Conservation (phyloP, 2,888 invertebrate genomes). For the Spatulosminthurus flaviceps region DNA sequence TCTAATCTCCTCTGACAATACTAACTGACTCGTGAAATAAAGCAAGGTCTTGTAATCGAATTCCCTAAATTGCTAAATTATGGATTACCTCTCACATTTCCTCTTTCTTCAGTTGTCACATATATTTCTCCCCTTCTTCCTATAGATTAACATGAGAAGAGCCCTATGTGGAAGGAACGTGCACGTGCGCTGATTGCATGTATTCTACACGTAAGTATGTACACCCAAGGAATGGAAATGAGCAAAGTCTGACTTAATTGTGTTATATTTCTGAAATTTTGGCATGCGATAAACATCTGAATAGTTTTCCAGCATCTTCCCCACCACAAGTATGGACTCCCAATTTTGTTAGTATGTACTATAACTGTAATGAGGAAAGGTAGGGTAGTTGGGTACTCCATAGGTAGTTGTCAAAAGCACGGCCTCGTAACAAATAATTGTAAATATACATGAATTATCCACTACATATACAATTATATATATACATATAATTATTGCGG, state of each 20-base stretch:
- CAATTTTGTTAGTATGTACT: background rate
- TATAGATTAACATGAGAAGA: too few species aligned
- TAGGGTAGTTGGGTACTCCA: too few species aligned
- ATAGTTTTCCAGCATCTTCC: background rate
- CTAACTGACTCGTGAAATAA: background rate
- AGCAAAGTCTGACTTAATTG: slow-evolving; percentile 8
- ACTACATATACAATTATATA: too few species aligned
- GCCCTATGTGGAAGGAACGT: background rate
- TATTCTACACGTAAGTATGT: background rate
- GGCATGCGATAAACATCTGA: slow-evolving; percentile 18
- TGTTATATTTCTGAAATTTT: slow-evolving; percentile 13
- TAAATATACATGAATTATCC: too few species aligned
- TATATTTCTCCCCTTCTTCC: background rate
- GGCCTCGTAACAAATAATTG: too few species aligned
- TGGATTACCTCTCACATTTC: background rate
- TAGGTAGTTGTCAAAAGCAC: too few species aligned
- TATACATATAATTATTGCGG: too few species aligned
- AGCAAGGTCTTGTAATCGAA: slow-evolving; percentile 2
- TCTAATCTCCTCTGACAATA: background rate
- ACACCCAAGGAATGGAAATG: background rate
- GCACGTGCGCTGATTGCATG: slow-evolving; percentile 7
- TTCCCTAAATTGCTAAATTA: slow-evolving; percentile 4
- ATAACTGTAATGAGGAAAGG: too few species aligned
- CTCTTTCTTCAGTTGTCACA: slow-evolving; percentile 1
- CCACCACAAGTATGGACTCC: background rate